Evolutionary conservation across 2,113 vertebrate genomes (phyloP).

Genomic region (human): GRCh38 chr13:18732501-18733000

Average conservation of each 20-base stretch:
- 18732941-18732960: background rate
- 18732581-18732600: background rate
- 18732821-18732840: background rate
- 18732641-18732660: background rate
- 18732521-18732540: background rate
- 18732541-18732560: background rate
- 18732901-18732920: background rate
- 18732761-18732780: background rate
- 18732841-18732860: background rate
- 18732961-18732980: background rate
- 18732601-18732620: background rate
- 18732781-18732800: background rate
- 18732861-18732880: background rate
- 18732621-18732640: background rate
- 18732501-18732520: background rate
- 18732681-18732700: background rate
- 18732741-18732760: too few relatives aligned
- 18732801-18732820: rapidly evolving
- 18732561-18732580: background rate
- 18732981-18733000: background rate
- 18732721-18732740: background rate
- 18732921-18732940: background rate
- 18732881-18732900: background rate
- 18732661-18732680: background rate
- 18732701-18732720: background rate